A percentile compares a stretch with the other conserved stretches of the same genome.
Evolutionary conservation across 2,888 invertebrate species (phyloP).

Genomic region (Pachliopta kotzebuea): DNA sequence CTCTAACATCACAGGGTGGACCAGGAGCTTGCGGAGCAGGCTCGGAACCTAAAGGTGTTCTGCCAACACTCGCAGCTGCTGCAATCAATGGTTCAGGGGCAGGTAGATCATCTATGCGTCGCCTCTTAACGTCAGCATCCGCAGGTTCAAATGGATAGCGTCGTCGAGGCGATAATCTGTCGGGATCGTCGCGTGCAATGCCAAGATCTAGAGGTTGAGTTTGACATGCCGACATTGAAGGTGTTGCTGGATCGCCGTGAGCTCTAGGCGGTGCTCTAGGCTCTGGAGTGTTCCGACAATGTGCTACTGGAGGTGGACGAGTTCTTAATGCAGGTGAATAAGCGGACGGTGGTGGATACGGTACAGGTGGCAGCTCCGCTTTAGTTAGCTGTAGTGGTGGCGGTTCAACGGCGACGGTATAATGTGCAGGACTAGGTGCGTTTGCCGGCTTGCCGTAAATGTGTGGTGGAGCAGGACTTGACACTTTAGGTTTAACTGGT

Average conservation of each 20-base stretch:
- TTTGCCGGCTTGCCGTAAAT: conserved; percentile 84
- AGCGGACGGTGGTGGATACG: conserved; percentile 68
- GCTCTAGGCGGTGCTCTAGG: conserved; percentile 68
- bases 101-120: conserved; percentile 80
- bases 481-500: conserved; percentile 84
- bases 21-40: conserved; percentile 73
- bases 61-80: conserved; percentile 85
- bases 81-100: conserved; percentile 84
- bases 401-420: conserved; percentile 61
- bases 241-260: conserved; percentile 45
- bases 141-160: conserved; percentile 79
- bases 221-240: conserved; percentile 80
- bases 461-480: conserved; percentile 88
- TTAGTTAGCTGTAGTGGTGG: conserved; percentile 81
- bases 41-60: conserved; percentile 81
- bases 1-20: conserved; percentile 76
- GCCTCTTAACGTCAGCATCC: conserved; percentile 83
- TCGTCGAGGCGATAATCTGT: conserved; percentile 82
- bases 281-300: conserved; percentile 69
- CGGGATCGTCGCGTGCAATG: conserved; percentile 83
- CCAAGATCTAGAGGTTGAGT: conserved; percentile 90
- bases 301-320: conserved; percentile 80
- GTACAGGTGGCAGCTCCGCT: conserved; percentile 67
- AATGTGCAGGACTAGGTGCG: conserved; percentile 72
- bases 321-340: conserved; percentile 59